Conservation (phyloP, 2,888 invertebrate species). For the Pandemis cinnamomeana region DNA sequence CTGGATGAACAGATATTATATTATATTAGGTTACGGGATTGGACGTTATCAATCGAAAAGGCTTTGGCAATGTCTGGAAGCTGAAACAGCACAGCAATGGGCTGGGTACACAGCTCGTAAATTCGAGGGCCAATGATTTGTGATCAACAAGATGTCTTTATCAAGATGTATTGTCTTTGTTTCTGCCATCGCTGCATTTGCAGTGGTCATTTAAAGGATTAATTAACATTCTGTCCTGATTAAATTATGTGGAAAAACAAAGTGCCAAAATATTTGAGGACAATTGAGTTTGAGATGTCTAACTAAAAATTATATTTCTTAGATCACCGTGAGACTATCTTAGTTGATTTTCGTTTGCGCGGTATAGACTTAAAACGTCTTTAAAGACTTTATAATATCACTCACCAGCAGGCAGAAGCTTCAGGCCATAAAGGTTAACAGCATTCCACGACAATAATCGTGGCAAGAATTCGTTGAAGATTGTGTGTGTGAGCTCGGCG, state of each 20-base stretch:
- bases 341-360: no score
- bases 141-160: no score
- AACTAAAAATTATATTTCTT: no score
- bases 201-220: not conserved
- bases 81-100: not conserved
- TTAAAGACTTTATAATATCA: not conserved
- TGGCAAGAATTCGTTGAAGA: slow-evolving; percentile 96
- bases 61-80: not conserved
- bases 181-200: not conserved
- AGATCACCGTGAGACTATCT: no score
- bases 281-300: no score
- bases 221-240: no score
- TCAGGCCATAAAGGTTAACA: slow-evolving; percentile 94
- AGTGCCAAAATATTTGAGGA: no score
- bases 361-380: not conserved
- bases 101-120: not conserved
- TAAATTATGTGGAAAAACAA: no score
- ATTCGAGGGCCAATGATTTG: not conserved
- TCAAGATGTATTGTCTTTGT: no score
- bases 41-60: not conserved
- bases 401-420: slow-evolving; percentile 88
- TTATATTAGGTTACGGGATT: not conserved
- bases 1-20: slow-evolving; percentile 57
- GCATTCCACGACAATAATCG: slow-evolving; percentile 95
- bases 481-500: slow-evolving; percentile 92